Percentiles rank a stretch among this genome's conserved stretches.
phyloP scores from a whole-genome alignment of 1,140 invertebrate species.

The Caerostris extrusa region DNA sequence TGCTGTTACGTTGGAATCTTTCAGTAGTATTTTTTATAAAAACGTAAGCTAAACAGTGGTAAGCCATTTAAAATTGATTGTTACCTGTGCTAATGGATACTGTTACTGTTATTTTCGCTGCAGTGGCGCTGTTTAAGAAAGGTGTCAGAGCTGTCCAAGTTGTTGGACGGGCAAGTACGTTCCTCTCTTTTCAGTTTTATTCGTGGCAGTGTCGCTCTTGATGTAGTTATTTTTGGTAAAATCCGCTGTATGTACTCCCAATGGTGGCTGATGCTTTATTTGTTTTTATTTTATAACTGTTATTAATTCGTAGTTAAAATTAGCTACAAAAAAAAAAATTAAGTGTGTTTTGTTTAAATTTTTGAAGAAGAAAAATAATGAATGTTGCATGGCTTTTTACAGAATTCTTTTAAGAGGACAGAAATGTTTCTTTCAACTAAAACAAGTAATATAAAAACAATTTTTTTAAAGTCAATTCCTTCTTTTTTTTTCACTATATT shows the following conservation, averaged over 20 bases:
- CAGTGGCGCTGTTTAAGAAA: slow-evolving; percentile 99
- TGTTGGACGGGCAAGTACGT: slow-evolving; percentile 98
- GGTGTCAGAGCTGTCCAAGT: slow-evolving; percentile 99
- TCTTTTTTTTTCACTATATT: too few relatives aligned
- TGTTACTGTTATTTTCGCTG: slow-evolving; percentile 77
- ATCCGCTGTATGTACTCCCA: slow-evolving; percentile 11
- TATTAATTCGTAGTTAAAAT: too few relatives aligned
- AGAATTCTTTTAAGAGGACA: too few relatives aligned
- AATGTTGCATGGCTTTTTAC: too few relatives aligned
- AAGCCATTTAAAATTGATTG: slow-evolving; percentile 46
- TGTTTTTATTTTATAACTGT: background rate
- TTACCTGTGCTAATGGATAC: slow-evolving; percentile 53
- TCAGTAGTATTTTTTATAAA: slow-evolving; percentile 42
- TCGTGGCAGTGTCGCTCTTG: slow-evolving; percentile 64
- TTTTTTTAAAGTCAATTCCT: too few relatives aligned
- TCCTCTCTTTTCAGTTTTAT: slow-evolving; percentile 64
- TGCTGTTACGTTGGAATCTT: slow-evolving; percentile 10
- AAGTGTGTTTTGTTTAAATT: too few relatives aligned
- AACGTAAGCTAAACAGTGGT: slow-evolving; percentile 27
- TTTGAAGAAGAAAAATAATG: too few relatives aligned
- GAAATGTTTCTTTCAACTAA: too few relatives aligned
- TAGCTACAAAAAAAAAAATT: too few relatives aligned
- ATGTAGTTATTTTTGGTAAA: slow-evolving; percentile 60
- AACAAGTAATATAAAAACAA: too few relatives aligned
- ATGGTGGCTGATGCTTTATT: slow-evolving; percentile 48